Conservation (phyloP, 2,888 invertebrate genomes). For the Pollenia griseotomentosa region DNA sequence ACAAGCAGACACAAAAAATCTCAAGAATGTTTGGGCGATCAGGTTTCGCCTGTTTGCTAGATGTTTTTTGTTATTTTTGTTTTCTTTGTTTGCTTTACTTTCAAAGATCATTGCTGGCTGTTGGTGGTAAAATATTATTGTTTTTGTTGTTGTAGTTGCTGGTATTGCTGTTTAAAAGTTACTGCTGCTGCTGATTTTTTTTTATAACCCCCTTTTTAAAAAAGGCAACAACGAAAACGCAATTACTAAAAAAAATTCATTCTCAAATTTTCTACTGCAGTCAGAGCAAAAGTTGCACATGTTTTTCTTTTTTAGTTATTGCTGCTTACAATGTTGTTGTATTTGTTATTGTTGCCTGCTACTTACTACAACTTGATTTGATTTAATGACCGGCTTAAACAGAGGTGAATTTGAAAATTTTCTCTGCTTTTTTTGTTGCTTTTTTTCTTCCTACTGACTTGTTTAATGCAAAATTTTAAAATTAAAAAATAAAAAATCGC, state of each 20-base stretch:
- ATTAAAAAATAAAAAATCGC: background rate
- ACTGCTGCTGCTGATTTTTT: slow-evolving; percentile 11
- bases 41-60: slow-evolving; percentile 81
- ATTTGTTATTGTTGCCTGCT: slow-evolving; percentile 24
- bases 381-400: slow-evolving; percentile 72
- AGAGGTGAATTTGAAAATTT: slow-evolving; percentile 65
- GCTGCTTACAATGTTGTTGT: background rate
- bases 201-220: slow-evolving; percentile 25
- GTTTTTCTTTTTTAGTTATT: slow-evolving; percentile 7
- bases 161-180: slow-evolving; percentile 25
- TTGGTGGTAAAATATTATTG: slow-evolving; percentile 67
- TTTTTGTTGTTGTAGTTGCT: slow-evolving; percentile 37
- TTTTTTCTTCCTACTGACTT: slow-evolving; percentile 58
- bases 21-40: slow-evolving; percentile 83
- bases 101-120: slow-evolving; percentile 63
- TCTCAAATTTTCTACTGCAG: slow-evolving; percentile 72
- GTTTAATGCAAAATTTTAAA: slow-evolving; percentile 58
- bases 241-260: slow-evolving; percentile 69
- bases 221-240: slow-evolving; percentile 29
- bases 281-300: slow-evolving; percentile 3
- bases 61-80: slow-evolving; percentile 32
- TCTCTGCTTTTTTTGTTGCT: slow-evolving; percentile 17
- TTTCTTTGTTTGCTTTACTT: slow-evolving; percentile 56
- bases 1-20: slow-evolving; percentile 75
- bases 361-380: slow-evolving; percentile 69